Base-by-base conservation (phyloP, 2,888 invertebrate genomes). In the Enchytraeus crypticus region DNA sequence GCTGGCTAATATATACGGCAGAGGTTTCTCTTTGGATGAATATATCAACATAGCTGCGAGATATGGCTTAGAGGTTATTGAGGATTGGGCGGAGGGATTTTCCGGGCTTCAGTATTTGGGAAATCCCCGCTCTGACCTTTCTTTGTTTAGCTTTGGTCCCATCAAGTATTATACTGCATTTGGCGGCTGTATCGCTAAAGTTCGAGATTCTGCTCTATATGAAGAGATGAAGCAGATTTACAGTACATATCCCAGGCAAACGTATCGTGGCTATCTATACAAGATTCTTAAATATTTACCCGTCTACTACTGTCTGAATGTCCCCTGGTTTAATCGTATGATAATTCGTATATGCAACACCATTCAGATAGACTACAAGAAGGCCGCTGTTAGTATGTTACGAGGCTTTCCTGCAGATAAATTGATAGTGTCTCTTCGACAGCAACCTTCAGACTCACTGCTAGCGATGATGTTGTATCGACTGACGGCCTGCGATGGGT, bases 51-150 rank as follows among this genome's bases (percentile, higher is more conserved):
- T 73, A 5, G 76, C 78, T 3, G 60, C 69, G 32, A 63, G 66
- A 53, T 67, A 72, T 53, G 67, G 71, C 32, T 49, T 79, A 2
- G 45, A 38, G 38, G 71, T 79, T 8, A 73, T 79, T 14, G 79
- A 79, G 62, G 79, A 79, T 62, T 76, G 75, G 69, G 79, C 79
- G 1, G 79, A 79, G 61, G 67, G 66, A 2, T 79, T 79, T 66
- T 70, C 71, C 59, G 79, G 78, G 5, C 62, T 65, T n/a, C 51
- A 64, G 8, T 59, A 69, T 21, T 54, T 76, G 1, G 77, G 79
- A 23, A 72, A 79, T 63, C 76, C 76, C 1, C 58, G 69, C 14
- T 68, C 75, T 14, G 79, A 79, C 62, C 46, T 79, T 1, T 59
- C 71, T 4, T 62, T 79, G 11, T 79, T 79, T 65, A 79, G 79